phyloP scores from a whole-genome alignment of 2,888 invertebrate genomes.

The Flabesymbios commensalis region DNA sequence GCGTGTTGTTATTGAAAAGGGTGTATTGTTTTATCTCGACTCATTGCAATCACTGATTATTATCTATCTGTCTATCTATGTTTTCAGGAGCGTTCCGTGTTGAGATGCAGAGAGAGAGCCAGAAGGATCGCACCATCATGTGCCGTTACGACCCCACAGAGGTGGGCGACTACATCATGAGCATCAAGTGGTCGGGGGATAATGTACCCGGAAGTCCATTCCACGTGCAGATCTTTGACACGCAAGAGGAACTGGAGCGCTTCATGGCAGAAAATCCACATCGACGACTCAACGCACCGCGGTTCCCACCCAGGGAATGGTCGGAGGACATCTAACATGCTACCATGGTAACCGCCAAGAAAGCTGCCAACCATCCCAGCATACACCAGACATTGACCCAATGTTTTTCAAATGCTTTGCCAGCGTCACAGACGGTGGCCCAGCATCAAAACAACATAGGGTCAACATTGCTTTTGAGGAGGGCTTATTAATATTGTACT shows the following conservation, averaged over 20 bases:
- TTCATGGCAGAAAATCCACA: not conserved
- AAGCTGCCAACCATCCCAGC: too few relatives aligned
- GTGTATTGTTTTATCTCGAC: too few relatives aligned
- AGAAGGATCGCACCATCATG: conserved; percentile 95
- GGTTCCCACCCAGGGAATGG: not conserved
- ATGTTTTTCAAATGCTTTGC: too few relatives aligned
- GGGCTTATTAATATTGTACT: too few relatives aligned
- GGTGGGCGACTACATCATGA: conserved; percentile 94
- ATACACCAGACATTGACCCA: too few relatives aligned
- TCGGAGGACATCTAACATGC: not conserved
- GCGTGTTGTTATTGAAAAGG: too few relatives aligned
- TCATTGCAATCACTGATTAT: too few relatives aligned
- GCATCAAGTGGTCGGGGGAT: conserved; percentile 94
- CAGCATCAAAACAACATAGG: too few relatives aligned
- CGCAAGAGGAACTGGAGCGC: conserved; percentile 82
- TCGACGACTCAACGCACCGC: not conserved
- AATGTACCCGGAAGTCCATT: conserved; percentile 98
- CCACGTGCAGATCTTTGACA: conserved; percentile 98
- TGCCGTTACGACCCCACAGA: conserved; percentile 99
- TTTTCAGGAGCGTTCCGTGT: conserved; percentile 92
- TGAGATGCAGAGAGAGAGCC: conserved; percentile 98
- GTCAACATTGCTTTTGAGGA: too few relatives aligned
- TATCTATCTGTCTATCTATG: too few relatives aligned
- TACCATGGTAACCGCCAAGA: too few relatives aligned
- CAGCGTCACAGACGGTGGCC: too few relatives aligned